These are phyloP conservation scores for Magallana angulata DNA, from an alignment of 1,140 invertebrate species.

Conservation along the genomic window DNA sequence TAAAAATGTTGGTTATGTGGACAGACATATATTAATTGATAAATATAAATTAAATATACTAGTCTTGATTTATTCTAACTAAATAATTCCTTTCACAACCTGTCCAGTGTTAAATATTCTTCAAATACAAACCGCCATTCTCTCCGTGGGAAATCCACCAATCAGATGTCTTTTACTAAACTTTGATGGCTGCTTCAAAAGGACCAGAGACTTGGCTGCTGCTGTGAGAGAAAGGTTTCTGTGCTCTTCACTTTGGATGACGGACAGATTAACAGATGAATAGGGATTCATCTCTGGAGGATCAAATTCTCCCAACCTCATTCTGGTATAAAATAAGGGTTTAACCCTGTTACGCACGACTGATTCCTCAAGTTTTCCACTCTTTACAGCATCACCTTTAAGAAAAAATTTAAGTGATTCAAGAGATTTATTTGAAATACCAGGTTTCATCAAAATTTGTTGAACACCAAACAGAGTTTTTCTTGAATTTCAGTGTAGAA, in stretches of 20 bases:
- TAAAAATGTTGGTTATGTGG: too few species aligned
- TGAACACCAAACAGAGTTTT: too few species aligned
- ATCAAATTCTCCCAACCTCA: slow-evolving; percentile 77
- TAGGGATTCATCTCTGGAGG: slow-evolving; percentile 75
- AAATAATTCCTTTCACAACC: too few species aligned
- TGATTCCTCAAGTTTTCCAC: slow-evolving; percentile 37
- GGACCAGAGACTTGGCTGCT: slow-evolving; percentile 72
- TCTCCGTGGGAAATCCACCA: slow-evolving; percentile 67
- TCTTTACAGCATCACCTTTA: slow-evolving; percentile 52
- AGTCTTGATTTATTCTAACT: too few species aligned
- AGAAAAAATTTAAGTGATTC: not conserved
- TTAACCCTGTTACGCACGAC: slow-evolving; percentile 60
- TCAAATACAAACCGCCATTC: slow-evolving; percentile 62
- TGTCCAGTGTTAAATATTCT: too few species aligned
- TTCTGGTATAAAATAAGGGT: slow-evolving; percentile 76
- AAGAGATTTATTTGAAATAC: too few species aligned
- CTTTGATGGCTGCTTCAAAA: slow-evolving; percentile 66
- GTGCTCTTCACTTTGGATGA: slow-evolving; percentile 71
- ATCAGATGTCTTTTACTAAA: slow-evolving; percentile 60
- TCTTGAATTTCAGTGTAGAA: too few species aligned
- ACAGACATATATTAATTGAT: too few species aligned
- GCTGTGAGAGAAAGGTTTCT: slow-evolving; percentile 63
- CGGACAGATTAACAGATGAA: slow-evolving; percentile 56
- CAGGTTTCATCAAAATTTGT: too few species aligned
- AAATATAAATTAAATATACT: too few species aligned